Percentiles rank a stretch among this genome's conserved stretches.
phyloP scores from a whole-genome alignment of 2,888 invertebrate genomes.

The Apodemia zela region DNA sequence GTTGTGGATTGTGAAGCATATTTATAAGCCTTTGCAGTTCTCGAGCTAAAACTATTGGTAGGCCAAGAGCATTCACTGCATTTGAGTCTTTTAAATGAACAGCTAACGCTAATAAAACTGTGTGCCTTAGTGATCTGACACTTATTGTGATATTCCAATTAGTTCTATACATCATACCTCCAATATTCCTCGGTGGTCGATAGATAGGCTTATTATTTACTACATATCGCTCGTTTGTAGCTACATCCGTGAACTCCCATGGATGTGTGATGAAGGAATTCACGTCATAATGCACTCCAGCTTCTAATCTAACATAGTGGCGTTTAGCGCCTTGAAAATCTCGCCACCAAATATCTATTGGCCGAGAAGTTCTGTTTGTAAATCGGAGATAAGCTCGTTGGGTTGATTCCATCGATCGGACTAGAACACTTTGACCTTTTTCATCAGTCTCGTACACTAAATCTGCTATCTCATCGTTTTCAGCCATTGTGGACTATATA shows the following conservation, averaged over 20 bases:
- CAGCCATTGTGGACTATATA: not conserved
- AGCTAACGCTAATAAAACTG: slow-evolving; percentile 67
- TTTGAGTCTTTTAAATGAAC: slow-evolving; percentile 45
- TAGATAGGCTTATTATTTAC: slow-evolving; percentile 76
- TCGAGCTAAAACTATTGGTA: slow-evolving; percentile 60
- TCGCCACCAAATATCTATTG: slow-evolving; percentile 87
- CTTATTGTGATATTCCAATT: slow-evolving; percentile 77
- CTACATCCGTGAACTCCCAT: slow-evolving; percentile 89
- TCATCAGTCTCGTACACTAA: slow-evolving; percentile 53
- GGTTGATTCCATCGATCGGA: slow-evolving; percentile 52
- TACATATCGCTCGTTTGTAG: slow-evolving; percentile 83
- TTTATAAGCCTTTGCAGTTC: slow-evolving; percentile 50
- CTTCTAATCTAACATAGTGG: slow-evolving; percentile 81
- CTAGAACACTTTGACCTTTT: slow-evolving; percentile 49
- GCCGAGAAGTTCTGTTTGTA: slow-evolving; percentile 53
- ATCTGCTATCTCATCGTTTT: slow-evolving; percentile 15
- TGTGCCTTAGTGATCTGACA: slow-evolving; percentile 68
- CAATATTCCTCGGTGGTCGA: slow-evolving; percentile 57
- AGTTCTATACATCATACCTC: slow-evolving; percentile 51
- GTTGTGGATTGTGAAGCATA: slow-evolving; percentile 28
- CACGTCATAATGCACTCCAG: slow-evolving; percentile 80
- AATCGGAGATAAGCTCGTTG: slow-evolving; percentile 54
- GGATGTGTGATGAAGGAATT: slow-evolving; percentile 91
- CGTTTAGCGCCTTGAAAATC: slow-evolving; percentile 84
- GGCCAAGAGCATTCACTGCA: slow-evolving; percentile 50